Evolutionary conservation across 1,140 invertebrate species (phyloP).

Genomic region (Drosophila melanica): DNA sequence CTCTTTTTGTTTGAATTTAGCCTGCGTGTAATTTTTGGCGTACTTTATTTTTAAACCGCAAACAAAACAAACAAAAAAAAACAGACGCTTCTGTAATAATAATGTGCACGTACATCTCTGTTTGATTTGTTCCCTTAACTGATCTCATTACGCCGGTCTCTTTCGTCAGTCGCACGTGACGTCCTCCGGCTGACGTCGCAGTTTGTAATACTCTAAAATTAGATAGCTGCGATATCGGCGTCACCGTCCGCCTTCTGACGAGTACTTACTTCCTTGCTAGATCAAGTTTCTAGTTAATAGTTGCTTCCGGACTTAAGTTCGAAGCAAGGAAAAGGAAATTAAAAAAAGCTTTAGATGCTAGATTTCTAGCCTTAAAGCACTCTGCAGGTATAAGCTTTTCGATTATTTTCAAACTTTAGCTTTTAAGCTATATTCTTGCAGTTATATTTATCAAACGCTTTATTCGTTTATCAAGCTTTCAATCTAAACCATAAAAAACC

Average conservation of each 20-base stretch:
- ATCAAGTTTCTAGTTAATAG: background rate
- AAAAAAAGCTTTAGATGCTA: too few relatives aligned
- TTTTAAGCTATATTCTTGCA: too few relatives aligned
- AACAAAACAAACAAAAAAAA: background rate
- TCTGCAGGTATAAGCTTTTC: too few relatives aligned
- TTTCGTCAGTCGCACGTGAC: constrained; percentile 24
- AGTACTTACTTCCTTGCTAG: background rate
- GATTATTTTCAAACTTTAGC: too few relatives aligned
- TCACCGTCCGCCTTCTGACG: too few relatives aligned
- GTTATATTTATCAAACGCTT: too few relatives aligned
- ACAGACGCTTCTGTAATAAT: constrained; percentile 5
- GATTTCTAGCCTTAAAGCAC: too few relatives aligned
- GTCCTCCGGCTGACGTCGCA: constrained; percentile 20
- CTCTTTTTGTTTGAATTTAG: background rate
- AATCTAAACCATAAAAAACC: too few relatives aligned
- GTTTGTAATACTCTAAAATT: constrained; percentile 6
- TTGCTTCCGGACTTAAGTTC: too few relatives aligned
- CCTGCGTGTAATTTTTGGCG: constrained; percentile 11
- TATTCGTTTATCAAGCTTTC: too few relatives aligned
- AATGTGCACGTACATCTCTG: background rate
- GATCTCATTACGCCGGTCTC: constrained; percentile 1
- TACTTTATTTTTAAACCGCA: constrained; percentile 25
- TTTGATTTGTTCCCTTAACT: constrained; percentile 37
- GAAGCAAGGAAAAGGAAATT: too few relatives aligned
- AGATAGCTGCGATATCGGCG: background rate